Evolutionary conservation across 2,888 invertebrate species (phyloP), one percentile per base, ranked within the genome.

Genomic region (Ditula angustiorana): DNA sequence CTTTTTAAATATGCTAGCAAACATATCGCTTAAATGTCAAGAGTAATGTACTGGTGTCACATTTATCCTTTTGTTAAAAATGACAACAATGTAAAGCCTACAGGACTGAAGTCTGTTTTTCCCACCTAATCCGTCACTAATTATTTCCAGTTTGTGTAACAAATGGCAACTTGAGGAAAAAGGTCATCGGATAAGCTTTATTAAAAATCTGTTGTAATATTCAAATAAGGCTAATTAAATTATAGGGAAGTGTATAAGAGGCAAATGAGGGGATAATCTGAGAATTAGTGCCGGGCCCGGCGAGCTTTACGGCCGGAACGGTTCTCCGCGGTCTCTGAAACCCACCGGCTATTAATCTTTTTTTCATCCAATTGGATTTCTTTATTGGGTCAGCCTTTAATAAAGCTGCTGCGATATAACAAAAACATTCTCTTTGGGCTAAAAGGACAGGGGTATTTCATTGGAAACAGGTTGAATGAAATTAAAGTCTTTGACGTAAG

Each of bases 221-320:
- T 53, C 61, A 24, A 56, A 62, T 41, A 56, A 37, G 37, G 28
- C 11, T 23, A 21, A 23, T 13, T 13, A 47, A 56, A 56, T 62
- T 41, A 49, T 41, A 49, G 26, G 56, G 23, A 37, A 24, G 47
- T 21, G 47, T 55, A 46, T 69, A 69, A 70, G 71, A 76, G 73
- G 73, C 72, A 78, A 79, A 78, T 74, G 71, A 76, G 67, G 71
- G 76, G 73, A 77, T 79, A 75, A 80, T 79, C 76, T 74, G 70
- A 67, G 78, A 74, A 76, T 77, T 74, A 77, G 73, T 69, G 71
- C 64, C 66, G 70, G 68, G 28, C 13, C 7, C 63, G 64, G 65
- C 63, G 67, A 69, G 37, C n/a, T 7, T 11, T 4, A 24, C 23
- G 46, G 30, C 47, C 53, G n/a, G n/a, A n/a, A n/a, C n/a, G 24